Evolutionary conservation across 2,888 invertebrate species (phyloP).

Genomic region (Acanthosepion esculentum): DNA sequence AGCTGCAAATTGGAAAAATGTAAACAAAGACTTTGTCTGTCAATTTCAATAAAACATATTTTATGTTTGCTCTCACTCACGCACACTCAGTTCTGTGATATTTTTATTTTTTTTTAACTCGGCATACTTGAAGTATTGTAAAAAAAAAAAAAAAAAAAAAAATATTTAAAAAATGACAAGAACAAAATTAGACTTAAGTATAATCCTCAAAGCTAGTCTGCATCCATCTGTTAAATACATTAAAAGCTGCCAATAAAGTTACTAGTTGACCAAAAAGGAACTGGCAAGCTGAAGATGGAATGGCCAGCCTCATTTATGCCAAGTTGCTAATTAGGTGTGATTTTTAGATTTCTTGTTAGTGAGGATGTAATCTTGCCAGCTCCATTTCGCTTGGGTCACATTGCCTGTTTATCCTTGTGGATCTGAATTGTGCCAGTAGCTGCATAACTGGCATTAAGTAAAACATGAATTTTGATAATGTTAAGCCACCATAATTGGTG

Average conservation of each 20-base stretch:
- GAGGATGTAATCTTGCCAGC: not conserved
- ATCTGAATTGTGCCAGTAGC: not conserved
- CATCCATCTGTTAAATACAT: not conserved
- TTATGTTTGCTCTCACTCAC: no score
- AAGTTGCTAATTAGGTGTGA: not conserved
- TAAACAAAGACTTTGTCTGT: no score
- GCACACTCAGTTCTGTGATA: no score
- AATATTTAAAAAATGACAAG: no score
- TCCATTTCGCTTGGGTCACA: not conserved
- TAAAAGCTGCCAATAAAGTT: not conserved
- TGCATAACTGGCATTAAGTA: not conserved
- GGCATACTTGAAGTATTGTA: no score
- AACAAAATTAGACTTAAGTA: no score
- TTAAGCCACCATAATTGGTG: not conserved
- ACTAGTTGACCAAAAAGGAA: not conserved
- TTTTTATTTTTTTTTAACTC: no score
- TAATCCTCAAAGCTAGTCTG: no score
- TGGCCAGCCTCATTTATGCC: not conserved
- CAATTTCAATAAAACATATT: no score
- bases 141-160: no score
- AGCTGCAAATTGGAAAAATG: no score
- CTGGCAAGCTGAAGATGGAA: not conserved
- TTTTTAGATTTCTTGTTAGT: not conserved
- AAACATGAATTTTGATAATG: not conserved
- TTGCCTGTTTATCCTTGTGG: no score